Evolutionary conservation across 2,888 invertebrate genomes (phyloP).

Genomic region (Sinodicranocentrus sp.): DNA sequence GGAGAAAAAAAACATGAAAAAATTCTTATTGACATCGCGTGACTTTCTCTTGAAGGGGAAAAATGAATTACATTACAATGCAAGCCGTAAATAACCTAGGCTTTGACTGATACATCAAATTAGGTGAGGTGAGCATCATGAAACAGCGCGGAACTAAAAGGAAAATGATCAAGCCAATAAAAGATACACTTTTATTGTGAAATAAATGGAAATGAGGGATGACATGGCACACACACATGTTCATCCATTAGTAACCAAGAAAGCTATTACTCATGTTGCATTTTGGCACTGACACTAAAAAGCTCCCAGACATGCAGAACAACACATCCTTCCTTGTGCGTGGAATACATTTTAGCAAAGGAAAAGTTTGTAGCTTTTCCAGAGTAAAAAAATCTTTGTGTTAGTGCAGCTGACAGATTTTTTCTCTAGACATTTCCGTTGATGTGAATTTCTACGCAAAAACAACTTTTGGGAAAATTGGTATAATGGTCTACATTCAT

Average conservation of each 20-base stretch:
- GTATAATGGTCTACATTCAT: too few species aligned
- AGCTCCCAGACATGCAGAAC: constrained; percentile 1
- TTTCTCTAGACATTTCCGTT: too few species aligned
- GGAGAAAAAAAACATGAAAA: constrained; percentile 7
- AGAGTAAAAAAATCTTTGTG: too few species aligned
- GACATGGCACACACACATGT: not conserved
- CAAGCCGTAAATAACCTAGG: not conserved
- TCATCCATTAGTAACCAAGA: not conserved
- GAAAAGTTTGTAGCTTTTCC: not conserved
- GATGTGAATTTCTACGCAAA: too few species aligned
- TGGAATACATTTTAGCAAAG: not conserved
- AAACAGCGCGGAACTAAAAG: not conserved
- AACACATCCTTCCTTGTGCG: not conserved
- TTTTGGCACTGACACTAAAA: not conserved
- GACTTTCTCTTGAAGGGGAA: constrained; percentile 9
- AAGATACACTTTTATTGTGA: constrained; percentile 17
- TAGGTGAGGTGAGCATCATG: not conserved
- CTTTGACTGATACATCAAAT: not conserved
- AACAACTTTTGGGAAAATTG: too few species aligned
- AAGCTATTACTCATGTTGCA: not conserved
- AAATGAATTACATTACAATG: not conserved
- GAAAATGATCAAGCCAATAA: constrained; percentile 11
- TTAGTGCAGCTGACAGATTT: too few species aligned
- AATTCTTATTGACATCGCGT: constrained; percentile 38
- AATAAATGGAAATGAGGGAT: constrained; percentile 26